Evolutionary conservation across 2,888 invertebrate genomes (phyloP).

Genomic region (Ophion ellenae): DNA sequence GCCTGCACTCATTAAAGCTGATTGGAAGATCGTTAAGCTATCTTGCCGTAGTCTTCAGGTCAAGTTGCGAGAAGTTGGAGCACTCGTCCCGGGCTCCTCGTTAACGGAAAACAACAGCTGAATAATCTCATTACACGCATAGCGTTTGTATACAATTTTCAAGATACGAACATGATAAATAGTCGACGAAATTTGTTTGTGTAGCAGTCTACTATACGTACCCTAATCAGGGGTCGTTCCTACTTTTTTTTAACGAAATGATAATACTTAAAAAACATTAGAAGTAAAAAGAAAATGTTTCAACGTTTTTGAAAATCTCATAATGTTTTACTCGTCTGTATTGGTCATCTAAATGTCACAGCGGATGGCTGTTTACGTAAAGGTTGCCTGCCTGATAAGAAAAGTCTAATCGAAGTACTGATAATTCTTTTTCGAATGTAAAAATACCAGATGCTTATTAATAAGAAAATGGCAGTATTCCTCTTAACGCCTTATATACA

Average conservation of each 20-base stretch:
- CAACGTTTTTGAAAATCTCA: neutral
- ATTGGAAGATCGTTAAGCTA: constrained; percentile 55
- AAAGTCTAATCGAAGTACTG: too few relatives aligned
- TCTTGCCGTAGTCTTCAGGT: constrained; percentile 27
- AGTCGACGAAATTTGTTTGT: neutral
- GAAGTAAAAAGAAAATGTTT: neutral
- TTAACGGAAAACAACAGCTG: constrained; percentile 36
- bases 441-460: too few relatives aligned
- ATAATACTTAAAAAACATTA: neutral
- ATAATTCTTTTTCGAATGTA: too few relatives aligned
- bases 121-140: neutral
- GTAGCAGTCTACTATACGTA: neutral
- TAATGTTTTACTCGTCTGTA: neutral
- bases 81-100: constrained; percentile 24
- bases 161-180: neutral
- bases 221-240: neutral
- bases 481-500: too few relatives aligned
- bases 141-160: neutral
- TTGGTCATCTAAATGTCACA: neutral
- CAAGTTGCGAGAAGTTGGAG: constrained; percentile 34
- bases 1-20: constrained; percentile 54
- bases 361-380: too few relatives aligned
- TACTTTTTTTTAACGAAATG: neutral
- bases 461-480: too few relatives aligned
- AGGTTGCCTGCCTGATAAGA: too few relatives aligned